These are phyloP conservation scores for Heliconius ethilla DNA, from an alignment of 2,888 invertebrate species.

Conservation along the genomic window DNA sequence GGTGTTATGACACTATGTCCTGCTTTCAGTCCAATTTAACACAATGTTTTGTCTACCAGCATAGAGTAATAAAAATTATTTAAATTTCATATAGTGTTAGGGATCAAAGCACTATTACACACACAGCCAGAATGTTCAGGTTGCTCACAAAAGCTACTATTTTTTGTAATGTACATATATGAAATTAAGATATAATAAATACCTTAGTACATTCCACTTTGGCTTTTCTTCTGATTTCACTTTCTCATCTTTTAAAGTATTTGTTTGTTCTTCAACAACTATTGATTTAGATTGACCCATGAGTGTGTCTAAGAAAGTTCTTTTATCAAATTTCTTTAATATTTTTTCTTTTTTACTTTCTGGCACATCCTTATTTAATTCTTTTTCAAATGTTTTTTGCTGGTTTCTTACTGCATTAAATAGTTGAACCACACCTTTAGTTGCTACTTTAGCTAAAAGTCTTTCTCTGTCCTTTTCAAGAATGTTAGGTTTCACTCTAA, in stretches of 20 bases:
- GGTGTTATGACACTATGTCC: too few relatives aligned
- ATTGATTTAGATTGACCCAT: slow-evolving; percentile 86
- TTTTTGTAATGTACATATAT: too few relatives aligned
- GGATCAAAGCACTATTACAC: too few relatives aligned
- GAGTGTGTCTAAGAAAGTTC: slow-evolving; percentile 88
- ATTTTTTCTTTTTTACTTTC: slow-evolving; percentile 90
- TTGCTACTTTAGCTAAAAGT: slow-evolving; percentile 90
- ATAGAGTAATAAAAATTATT: not conserved
- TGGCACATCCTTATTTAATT: slow-evolving; percentile 87
- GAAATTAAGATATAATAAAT: slow-evolving; percentile 31
- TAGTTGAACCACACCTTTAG: slow-evolving; percentile 95
- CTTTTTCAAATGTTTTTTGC: slow-evolving; percentile 88
- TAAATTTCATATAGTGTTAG: not conserved
- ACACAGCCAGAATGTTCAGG: not conserved
- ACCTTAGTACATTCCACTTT: slow-evolving; percentile 85
- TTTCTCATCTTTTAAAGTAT: slow-evolving; percentile 63
- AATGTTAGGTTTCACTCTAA: slow-evolving; percentile 88
- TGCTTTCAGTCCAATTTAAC: not conserved
- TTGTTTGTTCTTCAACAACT: slow-evolving; percentile 73
- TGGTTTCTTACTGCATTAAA: slow-evolving; percentile 95
- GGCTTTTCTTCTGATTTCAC: slow-evolving; percentile 68
- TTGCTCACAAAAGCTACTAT: too few relatives aligned
- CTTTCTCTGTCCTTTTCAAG: slow-evolving; percentile 90
- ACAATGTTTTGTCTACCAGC: not conserved
- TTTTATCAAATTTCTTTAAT: slow-evolving; percentile 88